Conservation (phyloP, 2,797 vertebrate species). For the Heliangelus exortis region DNA sequence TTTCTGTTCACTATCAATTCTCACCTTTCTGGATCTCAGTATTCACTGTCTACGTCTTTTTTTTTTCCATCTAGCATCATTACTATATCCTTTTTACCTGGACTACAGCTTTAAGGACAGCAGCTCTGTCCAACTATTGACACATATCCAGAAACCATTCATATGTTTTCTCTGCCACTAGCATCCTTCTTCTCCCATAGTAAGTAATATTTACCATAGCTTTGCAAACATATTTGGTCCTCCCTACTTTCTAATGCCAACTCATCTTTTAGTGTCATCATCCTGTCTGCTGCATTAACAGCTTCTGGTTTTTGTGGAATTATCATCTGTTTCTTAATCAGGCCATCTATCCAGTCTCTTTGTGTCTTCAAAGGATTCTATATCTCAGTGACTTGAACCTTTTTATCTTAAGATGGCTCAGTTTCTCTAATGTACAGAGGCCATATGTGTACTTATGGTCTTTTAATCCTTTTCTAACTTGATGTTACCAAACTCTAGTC, state of each 20-base stretch:
- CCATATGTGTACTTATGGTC: not conserved
- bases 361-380: not conserved
- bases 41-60: not conserved
- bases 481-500: not conserved
- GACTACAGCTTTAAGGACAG: not conserved
- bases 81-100: not conserved
- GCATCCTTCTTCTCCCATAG: not conserved
- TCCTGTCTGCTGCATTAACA: not conserved
- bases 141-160: not conserved
- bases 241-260: not conserved
- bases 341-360: not conserved
- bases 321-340: not conserved
- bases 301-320: not conserved
- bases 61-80: not conserved
- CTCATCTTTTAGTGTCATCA: not conserved
- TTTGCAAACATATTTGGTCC: not conserved
- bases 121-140: not conserved
- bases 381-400: not conserved
- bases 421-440: not conserved
- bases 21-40: not conserved
- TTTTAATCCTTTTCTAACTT: not conserved
- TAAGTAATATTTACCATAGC: not conserved
- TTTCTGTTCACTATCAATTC: not conserved
- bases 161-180: not conserved
- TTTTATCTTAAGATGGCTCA: not conserved